phyloP scores from a whole-genome alignment of 2,113 vertebrate genomes.

The Trinectes maculatus region DNA sequence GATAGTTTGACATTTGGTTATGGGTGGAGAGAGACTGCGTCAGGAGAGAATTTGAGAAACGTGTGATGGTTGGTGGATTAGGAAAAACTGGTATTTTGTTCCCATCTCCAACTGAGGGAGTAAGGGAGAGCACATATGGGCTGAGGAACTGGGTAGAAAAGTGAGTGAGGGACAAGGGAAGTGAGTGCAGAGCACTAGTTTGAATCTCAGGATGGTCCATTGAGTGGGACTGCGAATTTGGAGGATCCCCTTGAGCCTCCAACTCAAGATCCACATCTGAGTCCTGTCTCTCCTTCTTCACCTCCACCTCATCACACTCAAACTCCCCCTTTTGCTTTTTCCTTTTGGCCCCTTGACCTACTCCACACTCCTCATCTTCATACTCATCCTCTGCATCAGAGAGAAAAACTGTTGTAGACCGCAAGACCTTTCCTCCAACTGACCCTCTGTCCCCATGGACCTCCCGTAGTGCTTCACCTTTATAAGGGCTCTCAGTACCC shows the following conservation, averaged over 20 bases:
- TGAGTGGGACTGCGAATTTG: constrained; percentile 63
- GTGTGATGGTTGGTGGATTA: constrained; percentile 69
- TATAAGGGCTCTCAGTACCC: constrained; percentile 70
- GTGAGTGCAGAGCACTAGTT: constrained; percentile 71
- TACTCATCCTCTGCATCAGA: constrained; percentile 84
- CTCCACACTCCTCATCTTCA: constrained; percentile 76
- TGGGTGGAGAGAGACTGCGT: constrained; percentile 66
- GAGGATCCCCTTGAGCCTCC: constrained; percentile 82
- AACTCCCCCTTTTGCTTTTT: constrained; percentile 74
- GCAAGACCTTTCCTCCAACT: constrained; percentile 80
- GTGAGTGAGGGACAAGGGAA: constrained; percentile 78
- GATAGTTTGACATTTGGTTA: constrained; percentile 64
- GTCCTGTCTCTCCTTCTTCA: constrained; percentile 78
- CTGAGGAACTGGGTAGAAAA: constrained; percentile 80
- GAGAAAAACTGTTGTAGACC: constrained; percentile 83
- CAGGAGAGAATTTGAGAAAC: constrained; percentile 73
- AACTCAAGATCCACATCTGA: constrained; percentile 80
- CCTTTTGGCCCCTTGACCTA: constrained; percentile 55
- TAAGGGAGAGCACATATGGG: constrained; percentile 81
- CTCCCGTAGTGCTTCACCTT: constrained; percentile 65
- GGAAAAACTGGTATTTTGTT: constrained; percentile 74
- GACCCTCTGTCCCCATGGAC: constrained; percentile 60
- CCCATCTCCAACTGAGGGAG: constrained; percentile 73
- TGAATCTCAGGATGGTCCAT: constrained; percentile 64
- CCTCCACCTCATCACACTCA: constrained; percentile 73